Base-by-base conservation (phyloP, 2,888 invertebrate species). In the Itoplectis maculator region DNA sequence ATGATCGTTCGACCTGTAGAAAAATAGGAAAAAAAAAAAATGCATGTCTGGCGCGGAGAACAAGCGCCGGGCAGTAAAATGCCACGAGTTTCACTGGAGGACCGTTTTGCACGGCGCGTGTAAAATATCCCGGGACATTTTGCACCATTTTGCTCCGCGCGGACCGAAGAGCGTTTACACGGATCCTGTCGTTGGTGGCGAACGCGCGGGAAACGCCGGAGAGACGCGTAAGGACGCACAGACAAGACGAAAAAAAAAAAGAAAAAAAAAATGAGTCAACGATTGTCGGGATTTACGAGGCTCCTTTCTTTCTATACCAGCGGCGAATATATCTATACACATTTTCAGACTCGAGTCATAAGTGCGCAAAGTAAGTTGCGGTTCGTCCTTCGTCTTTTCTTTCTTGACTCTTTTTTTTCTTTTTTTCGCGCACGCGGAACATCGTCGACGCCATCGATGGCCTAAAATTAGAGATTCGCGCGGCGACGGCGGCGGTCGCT, bases 381-480 rank as follows among this genome's bases (percentile, higher is more conserved):
- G 15, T 49, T 68, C 49, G 68, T 49, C 49, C 49, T 49, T 35
- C 47, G 49, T 11, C 2, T 9, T 2, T 8, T 61, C n/a, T 20
- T 63, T 45, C 20, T 13, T 49, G 42, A 42, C 42, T 45, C n/a
- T 63, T 61, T 59, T 35, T 56, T 56, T 63, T 42, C 61, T 66
- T 23, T 66, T 9, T 40, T 15, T 37, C 9, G 59, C 59, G 15
- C 65, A 20, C 77, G 59, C 81, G 83, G 29, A 29, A 29, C 29
- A 29, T 78, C n/a, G n/a, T n/a, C n/a, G n/a, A n/a, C n/a, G n/a
- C n/a, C n/a, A n/a, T n/a, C 81, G 79, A 78, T 82, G 76, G 73
- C 68, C 82, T 81, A 82, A 82, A 82, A 79, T 82, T 82, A 82
- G 79, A 87, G 85, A 87, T 88, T 88, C 87, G 88, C 87, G 88